Percentiles rank a stretch among this genome's conserved stretches.
Evolutionary conservation across 2,797 vertebrate genomes (phyloP).

Genomic region (Squalus acanthias): DNA sequence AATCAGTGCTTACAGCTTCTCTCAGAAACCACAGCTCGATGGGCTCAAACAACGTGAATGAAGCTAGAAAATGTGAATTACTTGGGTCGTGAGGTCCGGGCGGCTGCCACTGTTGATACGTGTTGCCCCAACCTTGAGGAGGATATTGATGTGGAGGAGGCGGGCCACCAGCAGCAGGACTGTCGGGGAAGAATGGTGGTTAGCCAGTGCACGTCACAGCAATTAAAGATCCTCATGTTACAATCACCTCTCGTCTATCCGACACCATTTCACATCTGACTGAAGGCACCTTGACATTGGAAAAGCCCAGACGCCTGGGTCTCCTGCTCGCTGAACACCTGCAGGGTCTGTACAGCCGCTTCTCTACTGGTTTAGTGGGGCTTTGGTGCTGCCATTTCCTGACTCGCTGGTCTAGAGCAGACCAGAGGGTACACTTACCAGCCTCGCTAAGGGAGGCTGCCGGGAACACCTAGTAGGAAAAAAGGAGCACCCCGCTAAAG

Average conservation of each 20-base stretch:
- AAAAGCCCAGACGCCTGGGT: not conserved
- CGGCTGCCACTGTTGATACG: slow-evolving; percentile 86
- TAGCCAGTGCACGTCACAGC: not conserved
- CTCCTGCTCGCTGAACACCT: not conserved
- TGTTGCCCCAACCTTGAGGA: slow-evolving; percentile 82
- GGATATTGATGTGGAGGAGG: slow-evolving; percentile 81
- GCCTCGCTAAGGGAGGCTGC: not conserved
- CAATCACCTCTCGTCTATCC: not conserved
- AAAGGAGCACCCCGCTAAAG: not conserved
- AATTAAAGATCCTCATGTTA: not conserved
- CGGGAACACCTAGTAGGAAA: not conserved
- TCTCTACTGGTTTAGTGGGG: not conserved
- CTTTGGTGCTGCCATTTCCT: not conserved
- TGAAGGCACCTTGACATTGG: not conserved
- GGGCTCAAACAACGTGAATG: not conserved
- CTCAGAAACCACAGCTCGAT: not conserved
- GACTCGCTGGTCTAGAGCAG: not conserved
- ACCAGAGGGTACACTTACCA: not conserved
- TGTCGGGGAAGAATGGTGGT: slow-evolving; percentile 13
- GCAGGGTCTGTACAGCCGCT: not conserved
- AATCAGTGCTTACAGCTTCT: not conserved
- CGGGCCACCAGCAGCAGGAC: slow-evolving; percentile 46
- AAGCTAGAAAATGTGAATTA: slow-evolving; percentile 44
- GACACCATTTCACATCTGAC: not conserved
- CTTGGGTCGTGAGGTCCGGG: slow-evolving; percentile 84